Conservation (phyloP, 1,140 invertebrate genomes). For the Drosophila bifasciata region DNA sequence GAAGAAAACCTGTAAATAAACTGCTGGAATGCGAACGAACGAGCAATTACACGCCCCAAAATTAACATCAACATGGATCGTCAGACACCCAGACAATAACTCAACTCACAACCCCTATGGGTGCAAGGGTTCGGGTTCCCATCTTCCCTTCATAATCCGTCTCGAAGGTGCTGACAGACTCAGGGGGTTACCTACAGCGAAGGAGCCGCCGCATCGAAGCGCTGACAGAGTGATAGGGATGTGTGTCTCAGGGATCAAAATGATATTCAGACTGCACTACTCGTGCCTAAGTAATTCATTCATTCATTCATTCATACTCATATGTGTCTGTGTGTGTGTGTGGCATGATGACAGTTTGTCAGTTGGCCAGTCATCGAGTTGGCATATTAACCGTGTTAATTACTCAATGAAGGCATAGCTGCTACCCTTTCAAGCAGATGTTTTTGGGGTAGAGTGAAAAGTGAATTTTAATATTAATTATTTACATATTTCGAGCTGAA, state of each 20-base stretch:
- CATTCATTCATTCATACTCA: neutral
- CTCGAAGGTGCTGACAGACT: constrained; percentile 48
- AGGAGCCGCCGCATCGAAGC: constrained; percentile 1
- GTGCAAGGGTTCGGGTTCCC: constrained; percentile 8
- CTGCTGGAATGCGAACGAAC: constrained; percentile 47
- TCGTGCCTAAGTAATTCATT: constrained; percentile 10
- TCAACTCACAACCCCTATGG: constrained; percentile 48
- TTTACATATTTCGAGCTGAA: too few relatives aligned
- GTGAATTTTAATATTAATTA: neutral
- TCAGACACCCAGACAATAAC: constrained; percentile 34
- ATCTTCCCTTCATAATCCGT: constrained; percentile 14
- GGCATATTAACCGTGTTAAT: constrained; percentile 53
- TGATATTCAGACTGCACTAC: neutral
- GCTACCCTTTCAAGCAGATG: constrained; percentile 47
- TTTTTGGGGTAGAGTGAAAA: neutral
- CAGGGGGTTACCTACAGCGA: constrained; percentile 44
- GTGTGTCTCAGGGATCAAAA: constrained; percentile 1
- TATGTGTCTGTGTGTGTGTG: too few relatives aligned
- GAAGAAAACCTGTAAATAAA: constrained; percentile 61
- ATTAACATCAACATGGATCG: constrained; percentile 52
- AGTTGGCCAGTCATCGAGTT: constrained; percentile 27
- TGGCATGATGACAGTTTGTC: constrained; percentile 32
- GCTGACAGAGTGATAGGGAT: constrained; percentile 17
- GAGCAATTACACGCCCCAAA: constrained; percentile 57
- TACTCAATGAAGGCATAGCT: constrained; percentile 48